These are phyloP conservation scores for Stramonita haemastoma DNA, from an alignment of 2,888 invertebrate genomes.

Conservation along the genomic window DNA sequence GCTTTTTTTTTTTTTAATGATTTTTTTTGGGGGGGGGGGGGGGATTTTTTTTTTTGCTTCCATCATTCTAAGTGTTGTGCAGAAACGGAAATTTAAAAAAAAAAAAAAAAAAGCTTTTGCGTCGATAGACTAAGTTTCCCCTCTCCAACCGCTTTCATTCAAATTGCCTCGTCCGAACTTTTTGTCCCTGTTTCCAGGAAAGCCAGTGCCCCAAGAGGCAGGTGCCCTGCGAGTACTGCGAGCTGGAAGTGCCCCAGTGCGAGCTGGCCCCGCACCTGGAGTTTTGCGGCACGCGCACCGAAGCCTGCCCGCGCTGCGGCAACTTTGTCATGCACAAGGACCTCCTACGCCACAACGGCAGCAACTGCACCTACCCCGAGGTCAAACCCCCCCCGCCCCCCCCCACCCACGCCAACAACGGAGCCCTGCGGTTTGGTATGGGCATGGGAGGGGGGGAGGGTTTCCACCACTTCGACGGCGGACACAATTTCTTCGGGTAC, in stretches of 20 bases:
- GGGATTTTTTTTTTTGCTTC: no score
- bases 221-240: conserved; percentile 84
- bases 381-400: conserved; percentile 44
- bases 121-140: not conserved
- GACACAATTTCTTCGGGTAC: not conserved
- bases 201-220: conserved; percentile 81
- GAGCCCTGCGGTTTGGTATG: no score
- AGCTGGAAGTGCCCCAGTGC: conserved; percentile 82
- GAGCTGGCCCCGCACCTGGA: conserved; percentile 83
- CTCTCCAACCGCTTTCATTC: not conserved
- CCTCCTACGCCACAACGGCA: conserved; percentile 83
- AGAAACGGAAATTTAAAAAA: no score
- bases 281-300: conserved; percentile 86
- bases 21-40: no score
- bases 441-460: not conserved
- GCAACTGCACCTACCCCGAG: conserved; percentile 64
- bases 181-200: conserved; percentile 72
- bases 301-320: conserved; percentile 84
- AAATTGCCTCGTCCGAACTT: not conserved
- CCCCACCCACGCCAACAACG: not conserved
- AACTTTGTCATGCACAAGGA: conserved; percentile 86
- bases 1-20: no score
- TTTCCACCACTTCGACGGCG: not conserved
- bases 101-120: not conserved
- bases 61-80: no score